These are phyloP conservation scores for Actinia tenebrosa DNA, from an alignment of 64 coral and sea anemone species.

Conservation along the genomic window DNA sequence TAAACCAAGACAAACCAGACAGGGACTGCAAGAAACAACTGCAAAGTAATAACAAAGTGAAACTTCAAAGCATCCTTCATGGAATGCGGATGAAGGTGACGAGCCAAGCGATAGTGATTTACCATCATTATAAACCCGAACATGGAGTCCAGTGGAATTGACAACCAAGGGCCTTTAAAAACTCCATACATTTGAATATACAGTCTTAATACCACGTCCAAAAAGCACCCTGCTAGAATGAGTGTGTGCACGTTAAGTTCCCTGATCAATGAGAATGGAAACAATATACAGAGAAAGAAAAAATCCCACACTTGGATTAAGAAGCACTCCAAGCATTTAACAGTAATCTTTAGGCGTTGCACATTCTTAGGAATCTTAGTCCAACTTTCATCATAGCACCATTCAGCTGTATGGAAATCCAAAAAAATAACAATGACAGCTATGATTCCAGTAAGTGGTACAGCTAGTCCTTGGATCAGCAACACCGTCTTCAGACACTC, in stretches of 20 bases:
- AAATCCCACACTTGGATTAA: slow-evolving; percentile 43
- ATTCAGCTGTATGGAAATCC: slow-evolving; percentile 61
- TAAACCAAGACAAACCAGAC: background rate
- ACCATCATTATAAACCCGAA: slow-evolving; percentile 1
- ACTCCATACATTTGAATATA: slow-evolving; percentile 33
- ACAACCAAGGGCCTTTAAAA: slow-evolving; percentile 25
- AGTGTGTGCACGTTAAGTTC: slow-evolving; percentile 23
- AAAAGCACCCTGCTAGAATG: slow-evolving; percentile 11
- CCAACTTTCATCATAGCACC: slow-evolving; percentile 30
- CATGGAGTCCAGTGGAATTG: slow-evolving; percentile 23
- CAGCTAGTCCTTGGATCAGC: slow-evolving; percentile 22
- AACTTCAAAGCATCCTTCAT: background rate
- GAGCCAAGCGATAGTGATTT: slow-evolving; percentile 11
- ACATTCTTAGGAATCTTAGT: slow-evolving; percentile 13
- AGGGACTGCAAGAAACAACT: background rate
- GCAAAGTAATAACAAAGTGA: slow-evolving; percentile 20
- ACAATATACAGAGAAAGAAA: slow-evolving; percentile 27
- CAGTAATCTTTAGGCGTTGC: slow-evolving; percentile 14
- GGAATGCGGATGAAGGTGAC: background rate
- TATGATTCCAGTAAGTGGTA: slow-evolving; percentile 20
- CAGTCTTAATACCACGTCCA: slow-evolving; percentile 30
- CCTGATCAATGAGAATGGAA: slow-evolving; percentile 32
- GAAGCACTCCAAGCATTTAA: slow-evolving; percentile 22
- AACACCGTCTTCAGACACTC: slow-evolving; percentile 12
- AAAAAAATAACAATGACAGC: slow-evolving; percentile 35